Evolutionary conservation across 1,140 invertebrate species (phyloP), one percentile per base, ranked within the genome.

Genomic region (Hirudo medicinalis): DNA sequence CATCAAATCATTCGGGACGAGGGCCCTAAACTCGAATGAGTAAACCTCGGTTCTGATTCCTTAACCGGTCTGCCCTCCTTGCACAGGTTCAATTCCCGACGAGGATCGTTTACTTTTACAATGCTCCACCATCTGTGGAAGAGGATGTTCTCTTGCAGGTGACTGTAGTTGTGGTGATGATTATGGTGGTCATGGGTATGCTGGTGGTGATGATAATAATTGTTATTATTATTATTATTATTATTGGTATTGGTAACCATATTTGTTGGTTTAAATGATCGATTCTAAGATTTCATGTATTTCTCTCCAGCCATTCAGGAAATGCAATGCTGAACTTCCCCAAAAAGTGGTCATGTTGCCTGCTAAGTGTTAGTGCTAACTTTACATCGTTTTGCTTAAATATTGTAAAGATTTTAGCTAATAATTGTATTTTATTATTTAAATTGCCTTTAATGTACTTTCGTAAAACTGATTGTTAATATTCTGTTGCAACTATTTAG

Each of bases 41-140:
- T 70, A n/a, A 70, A n/a, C 32, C 53, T 22, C 22, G 19, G 49
- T 25, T 54, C 20, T 54, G 0, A 54, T 54, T 49, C 22, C 25
- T 40, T 49, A 22, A 27, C 53, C n/a, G 22, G 17, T 25, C 22
- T 49, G 22, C 3, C 11, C 40, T 36, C 49, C 0, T 70, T 36
- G 22, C 49, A 79, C 72, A 78, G 71, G 78, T 80, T 69, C 82
- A 83, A 67, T 80, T 80, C 22, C 85, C 86, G 13, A 82, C 85
- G 19, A 83, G 85, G 75, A 82, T 84, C 17, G 86, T 99, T 71
- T 94, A 99, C 82, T 99, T 95, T 84, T 99, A 96, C 87, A 99
- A 98, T 84, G 95, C 94, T 69, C 96, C 96, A 67, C 91, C 92
- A 60, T 90, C 89, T 80, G 87, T 97, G 75, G 89, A 89, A 73